Evolutionary conservation across 2,888 invertebrate species (phyloP), one percentile per base, ranked within the genome.

Genomic region (Cinara cedri): DNA sequence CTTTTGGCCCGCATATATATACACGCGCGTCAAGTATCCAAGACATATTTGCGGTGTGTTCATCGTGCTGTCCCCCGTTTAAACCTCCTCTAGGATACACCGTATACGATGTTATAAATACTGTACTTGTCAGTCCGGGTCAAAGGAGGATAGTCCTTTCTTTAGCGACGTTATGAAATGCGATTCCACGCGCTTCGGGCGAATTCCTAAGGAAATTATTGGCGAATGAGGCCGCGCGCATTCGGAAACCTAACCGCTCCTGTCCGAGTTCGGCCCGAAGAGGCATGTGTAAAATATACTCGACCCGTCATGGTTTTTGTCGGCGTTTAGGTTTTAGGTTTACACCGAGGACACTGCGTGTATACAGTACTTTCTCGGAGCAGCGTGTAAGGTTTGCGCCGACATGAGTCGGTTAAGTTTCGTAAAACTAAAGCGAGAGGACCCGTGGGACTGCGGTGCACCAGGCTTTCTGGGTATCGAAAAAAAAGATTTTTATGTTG

Each of bases 11-110:
- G 34, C 44, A 19, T 63, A 46, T 34, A 34, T 34, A 34, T 34
- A 34, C 34, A 6, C 34, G 34, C 54, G 44, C 60, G 46, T 54
- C 34, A 54, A 54, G 65, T 75, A 34, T 63, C 49, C 8, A 75
- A 76, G 76, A 76, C 76, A 76, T 76, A 76, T 65, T 76, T 76
- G 76, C 76, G 76, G 76, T 57, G 76, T 76, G 76, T 76, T 57
- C 66, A 68, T 68, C 9, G 62, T 21, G 60, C 60, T 10, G 13
- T n/a, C 19, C 3, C 21, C 19, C 1, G n/a, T 10, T 3, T 19
- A 24, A 34, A 72, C 46, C 44, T 72, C 62, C 65, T 49, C 16
- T 6, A 11, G 60, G 49, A 62, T 21, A 34, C 6, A 34, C 34
- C 34, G 54, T 66, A n/a, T n/a, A n/a, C n/a, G n/a, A n/a, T n/a